Percentiles rank a stretch among this genome's conserved stretches.
These are phyloP conservation scores for Pycnomerus fuliginosus DNA, from an alignment of 2,888 invertebrate genomes.

Conservation along the genomic window DNA sequence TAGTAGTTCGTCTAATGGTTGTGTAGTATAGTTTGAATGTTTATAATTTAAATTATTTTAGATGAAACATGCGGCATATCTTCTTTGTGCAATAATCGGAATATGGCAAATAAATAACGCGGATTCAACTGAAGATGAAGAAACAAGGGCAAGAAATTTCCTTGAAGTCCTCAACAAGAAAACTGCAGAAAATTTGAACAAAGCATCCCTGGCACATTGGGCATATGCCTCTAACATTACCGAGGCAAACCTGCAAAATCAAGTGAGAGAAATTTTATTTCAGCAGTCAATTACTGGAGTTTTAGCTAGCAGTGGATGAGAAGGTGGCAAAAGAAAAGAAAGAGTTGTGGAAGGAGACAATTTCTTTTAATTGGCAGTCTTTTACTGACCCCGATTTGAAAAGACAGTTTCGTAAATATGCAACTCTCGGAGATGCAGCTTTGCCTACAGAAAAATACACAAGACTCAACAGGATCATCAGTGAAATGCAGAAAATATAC, in stretches of 20 bases:
- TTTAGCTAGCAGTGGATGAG: slow-evolving; percentile 50
- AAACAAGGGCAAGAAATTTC: slow-evolving; percentile 63
- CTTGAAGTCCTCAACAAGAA: slow-evolving; percentile 63
- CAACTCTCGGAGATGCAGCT: slow-evolving; percentile 71
- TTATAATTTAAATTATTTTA: too few species aligned
- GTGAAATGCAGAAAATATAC: slow-evolving; percentile 75
- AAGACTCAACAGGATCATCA: slow-evolving; percentile 61
- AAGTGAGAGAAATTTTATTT: slow-evolving; percentile 41
- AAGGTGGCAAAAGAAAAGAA: slow-evolving; percentile 60
- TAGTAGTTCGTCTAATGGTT: background rate
- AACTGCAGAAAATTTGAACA: slow-evolving; percentile 60
- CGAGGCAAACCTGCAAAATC: slow-evolving; percentile 64
- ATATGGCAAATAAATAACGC: slow-evolving; percentile 34
- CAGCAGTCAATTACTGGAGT: slow-evolving; percentile 9
- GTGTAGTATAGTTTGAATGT: too few species aligned
- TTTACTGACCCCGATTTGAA: slow-evolving; percentile 67
- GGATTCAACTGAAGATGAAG: slow-evolving; percentile 55
- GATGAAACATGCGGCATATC: background rate
- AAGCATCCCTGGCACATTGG: slow-evolving; percentile 68
- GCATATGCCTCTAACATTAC: slow-evolving; percentile 75
- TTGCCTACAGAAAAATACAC: slow-evolving; percentile 68
- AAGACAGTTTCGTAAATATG: slow-evolving; percentile 74
- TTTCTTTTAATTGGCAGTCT: slow-evolving; percentile 61
- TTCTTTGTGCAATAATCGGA: background rate
- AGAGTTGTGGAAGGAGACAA: slow-evolving; percentile 59